A percentile compares a stretch with the other conserved stretches of the same genome.
phyloP scores from a whole-genome alignment of 2,888 invertebrate genomes.

The Thelaira solivaga region DNA sequence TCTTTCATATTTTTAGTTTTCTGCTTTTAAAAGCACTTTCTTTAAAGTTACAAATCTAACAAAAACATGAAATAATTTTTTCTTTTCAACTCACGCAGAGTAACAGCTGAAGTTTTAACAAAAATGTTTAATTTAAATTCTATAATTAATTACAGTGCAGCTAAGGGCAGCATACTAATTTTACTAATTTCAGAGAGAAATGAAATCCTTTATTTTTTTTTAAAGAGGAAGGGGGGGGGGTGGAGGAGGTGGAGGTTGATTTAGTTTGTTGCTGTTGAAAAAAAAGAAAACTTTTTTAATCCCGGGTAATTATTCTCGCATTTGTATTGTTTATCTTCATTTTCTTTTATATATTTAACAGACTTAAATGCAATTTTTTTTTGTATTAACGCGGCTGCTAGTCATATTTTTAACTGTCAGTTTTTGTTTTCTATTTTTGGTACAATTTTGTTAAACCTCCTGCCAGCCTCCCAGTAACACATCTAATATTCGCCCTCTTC shows the following conservation, averaged over 20 bases:
- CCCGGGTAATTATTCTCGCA: slow-evolving; percentile 75
- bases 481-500: slow-evolving; percentile 25
- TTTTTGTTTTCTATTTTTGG: too few relatives aligned
- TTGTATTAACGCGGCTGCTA: slow-evolving; percentile 12
- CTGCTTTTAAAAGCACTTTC: too few relatives aligned
- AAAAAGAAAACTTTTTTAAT: slow-evolving; percentile 74
- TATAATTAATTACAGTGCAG: slow-evolving; percentile 45
- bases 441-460: slow-evolving; percentile 48
- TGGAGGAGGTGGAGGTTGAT: too few relatives aligned
- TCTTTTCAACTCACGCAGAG: slow-evolving; percentile 37
- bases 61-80: too few relatives aligned
- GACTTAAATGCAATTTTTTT: slow-evolving; percentile 30
- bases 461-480: not conserved
- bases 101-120: slow-evolving; percentile 36
- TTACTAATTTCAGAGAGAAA: not conserved
- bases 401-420: slow-evolving; percentile 61
- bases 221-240: too few relatives aligned
- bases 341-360: slow-evolving; percentile 6
- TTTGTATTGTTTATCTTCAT: slow-evolving; percentile 73
- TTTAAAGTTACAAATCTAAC: too few relatives aligned
- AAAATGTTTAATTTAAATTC: slow-evolving; percentile 56
- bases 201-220: too few relatives aligned
- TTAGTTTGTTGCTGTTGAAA: too few relatives aligned
- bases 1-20: too few relatives aligned
- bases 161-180: slow-evolving; percentile 49